Base-by-base conservation (phyloP, 1,140 invertebrate species). In the Lepidurus couesii region DNA sequence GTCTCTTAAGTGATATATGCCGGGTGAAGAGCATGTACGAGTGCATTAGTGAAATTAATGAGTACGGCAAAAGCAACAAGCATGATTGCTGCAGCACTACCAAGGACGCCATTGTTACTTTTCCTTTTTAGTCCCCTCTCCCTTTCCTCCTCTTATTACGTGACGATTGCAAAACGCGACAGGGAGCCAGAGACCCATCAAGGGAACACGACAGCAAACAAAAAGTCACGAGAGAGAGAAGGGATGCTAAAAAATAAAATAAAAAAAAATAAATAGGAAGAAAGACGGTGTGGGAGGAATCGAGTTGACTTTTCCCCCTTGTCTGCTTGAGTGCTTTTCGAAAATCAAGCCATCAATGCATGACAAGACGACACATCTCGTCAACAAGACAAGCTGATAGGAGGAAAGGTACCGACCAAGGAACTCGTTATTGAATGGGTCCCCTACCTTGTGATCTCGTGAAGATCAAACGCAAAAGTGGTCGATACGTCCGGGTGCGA, bases 381-480 rank as follows among this genome's bases (percentile, higher is more conserved):
- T 13, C 16, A 65, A 65, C 53, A 16, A n/a, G 4, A 65, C 16
- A 65, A 13, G 16, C 1, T n/a, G 21, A 21, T 21, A 13, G 53
- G 21, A 16, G 53, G 21, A 16, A 65, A 65, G 53, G 16, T 65
- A 65, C 16, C 53, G 53, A 16, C 53, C 53, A 13, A 21, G 34
- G 53, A 21, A 65, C 53, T 65, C 2, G 53, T 65, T 65, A 65
- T 65, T 65, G 53, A 65, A 65, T 21, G 16, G 53, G 53, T 21
- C 16, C 16, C 34, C 34, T 65, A 65, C 53, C 53, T 65, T 65
- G 53, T 65, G 53, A 65, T 65, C 53, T 65, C n/a, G 53, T 21
- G 53, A n/a, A 65, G 53, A 65, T 65, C 53, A 65, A 65, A 65
- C 53, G 53, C 34, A 65, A 65, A 65, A 65, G 53, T 65, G 53